Conservation (phyloP, 2,797 vertebrate species). For the Myotis pilosus region DNA sequence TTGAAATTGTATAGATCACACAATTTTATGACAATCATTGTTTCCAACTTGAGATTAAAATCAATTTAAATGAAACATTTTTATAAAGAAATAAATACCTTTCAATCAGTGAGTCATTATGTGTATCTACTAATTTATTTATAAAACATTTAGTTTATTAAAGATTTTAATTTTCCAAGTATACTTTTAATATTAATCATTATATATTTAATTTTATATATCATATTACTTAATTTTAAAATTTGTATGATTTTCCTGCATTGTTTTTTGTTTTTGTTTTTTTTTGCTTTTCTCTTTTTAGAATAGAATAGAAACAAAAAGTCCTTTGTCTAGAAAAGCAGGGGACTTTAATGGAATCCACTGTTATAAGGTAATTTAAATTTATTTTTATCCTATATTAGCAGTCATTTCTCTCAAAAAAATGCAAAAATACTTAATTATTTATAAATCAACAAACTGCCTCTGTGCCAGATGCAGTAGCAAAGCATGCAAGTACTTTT, state of each 20-base stretch:
- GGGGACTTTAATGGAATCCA: not conserved
- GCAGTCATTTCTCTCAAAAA: not conserved
- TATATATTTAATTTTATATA: conserved; percentile 72
- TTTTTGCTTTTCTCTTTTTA: conserved; percentile 66
- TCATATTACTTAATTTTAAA: conserved; percentile 69
- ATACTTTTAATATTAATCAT: not conserved
- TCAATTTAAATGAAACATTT: conserved; percentile 64
- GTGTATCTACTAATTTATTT: conserved; percentile 69
- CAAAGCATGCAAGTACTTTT: not conserved
- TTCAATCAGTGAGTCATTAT: conserved; percentile 57
- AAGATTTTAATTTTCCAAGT: conserved; percentile 72
- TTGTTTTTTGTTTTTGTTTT: conserved; percentile 67
- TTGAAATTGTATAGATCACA: conserved; percentile 5
- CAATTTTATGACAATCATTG: conserved; percentile 13
- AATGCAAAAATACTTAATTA: not conserved
- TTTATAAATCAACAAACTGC: not conserved
- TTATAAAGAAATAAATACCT: conserved; percentile 36
- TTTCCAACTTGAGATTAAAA: not conserved
- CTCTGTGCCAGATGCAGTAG: not conserved
- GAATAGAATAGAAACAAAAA: not conserved
- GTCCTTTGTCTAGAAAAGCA: conserved; percentile 56
- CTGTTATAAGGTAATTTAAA: not conserved
- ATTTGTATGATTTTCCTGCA: conserved; percentile 47
- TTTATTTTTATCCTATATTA: conserved; percentile 2
- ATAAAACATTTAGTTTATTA: conserved; percentile 75